Evolutionary conservation across 2,113 vertebrate genomes (phyloP).

Genomic region (Syngnathoides biaculeatus): DNA sequence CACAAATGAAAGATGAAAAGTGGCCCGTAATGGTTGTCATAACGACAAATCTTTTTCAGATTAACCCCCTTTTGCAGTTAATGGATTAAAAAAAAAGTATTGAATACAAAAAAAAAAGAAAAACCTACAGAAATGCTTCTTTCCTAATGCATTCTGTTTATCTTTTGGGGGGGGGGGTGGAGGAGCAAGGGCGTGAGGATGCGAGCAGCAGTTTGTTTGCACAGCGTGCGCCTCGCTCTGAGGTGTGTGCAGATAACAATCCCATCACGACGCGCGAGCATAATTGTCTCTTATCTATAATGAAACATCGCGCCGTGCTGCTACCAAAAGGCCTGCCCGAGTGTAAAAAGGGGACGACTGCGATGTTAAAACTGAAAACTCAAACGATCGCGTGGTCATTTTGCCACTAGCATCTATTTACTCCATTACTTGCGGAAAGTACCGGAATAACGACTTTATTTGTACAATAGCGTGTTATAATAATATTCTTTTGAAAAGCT

Average conservation of each 20-base stretch:
- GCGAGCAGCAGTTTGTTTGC: conserved; percentile 36
- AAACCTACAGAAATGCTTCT: conserved; percentile 20
- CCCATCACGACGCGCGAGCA: conserved; percentile 37
- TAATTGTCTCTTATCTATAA: conserved; percentile 67
- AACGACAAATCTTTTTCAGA: conserved; percentile 13
- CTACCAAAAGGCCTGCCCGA: neutral
- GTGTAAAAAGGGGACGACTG: neutral
- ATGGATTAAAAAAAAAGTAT: neutral
- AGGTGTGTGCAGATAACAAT: conserved; percentile 52
- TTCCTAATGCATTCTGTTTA: conserved; percentile 48
- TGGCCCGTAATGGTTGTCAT: conserved; percentile 21
- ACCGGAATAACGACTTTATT: too few relatives aligned
- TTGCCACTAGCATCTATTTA: neutral
- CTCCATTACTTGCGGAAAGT: neutral
- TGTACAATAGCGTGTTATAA: too few relatives aligned
- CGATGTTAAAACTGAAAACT: conserved; percentile 6
- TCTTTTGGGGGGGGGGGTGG: conserved; percentile 44
- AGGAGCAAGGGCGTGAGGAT: conserved; percentile 58
- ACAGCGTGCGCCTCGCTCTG: conserved; percentile 37
- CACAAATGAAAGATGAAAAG: conserved; percentile 21
- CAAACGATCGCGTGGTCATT: neutral
- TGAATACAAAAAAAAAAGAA: conserved; percentile 6
- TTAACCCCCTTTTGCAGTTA: neutral
- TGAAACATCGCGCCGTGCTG: conserved; percentile 46
- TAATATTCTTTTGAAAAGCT: too few relatives aligned